Evolutionary conservation across 1,140 invertebrate genomes (phyloP).

Genomic region (Rhopalosiphum padi): DNA sequence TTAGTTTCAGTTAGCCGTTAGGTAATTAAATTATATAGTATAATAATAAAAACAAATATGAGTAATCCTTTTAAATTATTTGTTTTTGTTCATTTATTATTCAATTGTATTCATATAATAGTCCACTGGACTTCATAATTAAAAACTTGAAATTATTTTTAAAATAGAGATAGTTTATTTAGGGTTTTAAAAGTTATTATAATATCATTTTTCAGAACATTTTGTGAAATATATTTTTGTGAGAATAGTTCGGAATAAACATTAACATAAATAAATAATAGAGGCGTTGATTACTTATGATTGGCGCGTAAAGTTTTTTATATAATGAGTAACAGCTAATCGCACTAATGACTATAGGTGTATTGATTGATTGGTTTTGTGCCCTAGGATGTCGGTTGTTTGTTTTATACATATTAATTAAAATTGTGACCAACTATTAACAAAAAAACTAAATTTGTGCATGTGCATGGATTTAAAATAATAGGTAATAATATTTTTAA

Average conservation of each 20-base stretch:
- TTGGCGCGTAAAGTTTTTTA: neutral
- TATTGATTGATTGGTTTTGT: no score
- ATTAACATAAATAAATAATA: neutral
- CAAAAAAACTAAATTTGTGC: neutral
- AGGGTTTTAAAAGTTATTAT: neutral
- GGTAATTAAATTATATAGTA: slow-evolving; percentile 8
- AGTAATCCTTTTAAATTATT: neutral
- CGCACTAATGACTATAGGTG: neutral
- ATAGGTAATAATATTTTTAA: neutral
- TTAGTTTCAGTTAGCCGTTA: slow-evolving; percentile 1
- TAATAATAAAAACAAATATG: neutral
- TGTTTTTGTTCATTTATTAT: neutral
- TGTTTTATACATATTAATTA: neutral
- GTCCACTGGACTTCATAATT: neutral
- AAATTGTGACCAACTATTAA: neutral
- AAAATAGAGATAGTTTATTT: neutral
- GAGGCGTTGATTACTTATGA: neutral
- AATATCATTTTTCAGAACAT: neutral
- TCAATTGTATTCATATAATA: neutral
- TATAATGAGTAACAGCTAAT: neutral
- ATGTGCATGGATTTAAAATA: neutral
- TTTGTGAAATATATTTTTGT: neutral
- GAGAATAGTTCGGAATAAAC: neutral
- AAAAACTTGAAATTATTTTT: neutral
- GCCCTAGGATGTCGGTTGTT: no score